Base-by-base conservation (phyloP, 2,113 vertebrate genomes). In the Dasyornis broadbenti region DNA sequence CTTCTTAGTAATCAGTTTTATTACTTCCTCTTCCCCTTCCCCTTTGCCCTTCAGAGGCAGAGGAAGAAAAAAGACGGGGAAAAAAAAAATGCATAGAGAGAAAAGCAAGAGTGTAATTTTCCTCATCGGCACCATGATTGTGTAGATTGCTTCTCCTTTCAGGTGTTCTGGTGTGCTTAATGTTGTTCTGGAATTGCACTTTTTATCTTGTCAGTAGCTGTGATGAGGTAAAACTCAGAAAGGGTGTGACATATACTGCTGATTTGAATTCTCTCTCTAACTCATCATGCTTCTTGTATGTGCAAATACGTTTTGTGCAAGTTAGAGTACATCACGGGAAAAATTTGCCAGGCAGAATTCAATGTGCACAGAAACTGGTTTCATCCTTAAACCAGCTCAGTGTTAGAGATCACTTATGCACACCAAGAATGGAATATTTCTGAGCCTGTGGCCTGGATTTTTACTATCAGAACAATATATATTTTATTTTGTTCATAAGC, bases 41-140 rank as follows among this genome's bases (percentile, higher is more conserved):
- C 4, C 7, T 60, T 77, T 28, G 4, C 7, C 4, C 15, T 69
- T 42, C 1, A 0, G 15, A 82, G 22, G 8, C 4, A 17, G 2
- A 1, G n/a, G 22, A 59, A 39, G 28, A 26, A 35, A 31, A 49
- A 61, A 44, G 30, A 71, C n/a, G n/a, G 13, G 2, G 20, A 10
- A 31, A 15, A 30, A 9, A 2, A 14, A 27, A 15, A 11, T 15
- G 11, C 35, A n/a, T 1, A 12, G 28, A 11, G 6, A 17, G 33
- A 35, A 80, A 77, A 76, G 13, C 19, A 42, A 17, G 14, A 44
- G 26, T 82, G 9, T 8, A 11, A 37, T 89, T 86, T 61, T 61
- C 45, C 64, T 54, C 42, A 11, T 8, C 1, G 1, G 3, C 23
- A 44, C 31, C 40, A 19, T 52, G 65, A 37, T 40, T 56, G 15